Evolutionary conservation across 1,140 invertebrate genomes (phyloP), one percentile per base, ranked within the genome.

Genomic region (Scaptomyza hsui): DNA sequence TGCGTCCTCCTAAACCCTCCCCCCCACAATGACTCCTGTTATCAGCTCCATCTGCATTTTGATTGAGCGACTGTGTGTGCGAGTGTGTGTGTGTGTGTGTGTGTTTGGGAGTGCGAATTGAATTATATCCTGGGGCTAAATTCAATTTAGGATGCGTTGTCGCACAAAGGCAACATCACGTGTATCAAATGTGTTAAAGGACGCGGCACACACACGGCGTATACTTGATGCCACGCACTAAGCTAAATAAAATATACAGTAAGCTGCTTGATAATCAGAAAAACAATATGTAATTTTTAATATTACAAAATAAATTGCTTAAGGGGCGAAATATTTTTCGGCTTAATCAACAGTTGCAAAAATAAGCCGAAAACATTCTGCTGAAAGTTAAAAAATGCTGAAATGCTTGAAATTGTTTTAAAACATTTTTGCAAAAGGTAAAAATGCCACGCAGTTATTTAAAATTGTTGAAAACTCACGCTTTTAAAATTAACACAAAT

Each of bases 121-220:
- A 86, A 73, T 86, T 86, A 86, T 71, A 44, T 53, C 35, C 32
- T 41, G 70, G 65, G 64, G 74, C 69, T 32, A 75, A 88, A 86
- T 88, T 86, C 73, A 86, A 86, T 86, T 86, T 88, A 56, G 53
- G 59, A 35, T 55, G 21, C 19, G 55, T 44, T 45, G 29, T 24
- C 48, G 41, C 59, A 76, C 74, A 73, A 76, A 52, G 57, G 18
- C 32, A 7, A 26, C 55, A 41, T 53, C 78, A 72, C 75, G 67
- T 79, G 71, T 72, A 7, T 29, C 61, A 61, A 45, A 35, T 42
- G 32, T 35, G 53, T 52, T 26, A 32, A 26, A 49, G 32, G n/a
- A 19, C 37, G 35, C 35, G 57, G n/a, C 13, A 10, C 35, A 5
- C 45, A 85, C 72, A 68, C 44, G 76, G 76, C 69, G 81, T 86